phyloP scores from a whole-genome alignment of 1,140 invertebrate genomes.

The Steinernema khuongi region DNA sequence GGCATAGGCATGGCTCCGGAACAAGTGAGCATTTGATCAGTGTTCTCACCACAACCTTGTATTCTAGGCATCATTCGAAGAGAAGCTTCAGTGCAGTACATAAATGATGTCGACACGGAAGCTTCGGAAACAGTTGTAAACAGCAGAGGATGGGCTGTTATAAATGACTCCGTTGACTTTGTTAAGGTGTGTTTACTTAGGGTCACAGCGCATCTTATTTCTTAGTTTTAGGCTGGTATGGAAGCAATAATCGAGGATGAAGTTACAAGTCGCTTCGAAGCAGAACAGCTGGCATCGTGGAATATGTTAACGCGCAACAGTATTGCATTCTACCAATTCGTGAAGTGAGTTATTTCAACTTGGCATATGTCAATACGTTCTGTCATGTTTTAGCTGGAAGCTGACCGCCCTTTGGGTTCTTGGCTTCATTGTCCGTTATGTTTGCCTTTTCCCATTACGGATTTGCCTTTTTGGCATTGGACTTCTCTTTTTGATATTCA shows the following conservation, averaged over 20 bases:
- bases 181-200: slow-evolving; percentile 17
- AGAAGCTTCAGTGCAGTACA: slow-evolving; percentile 28
- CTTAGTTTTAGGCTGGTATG: slow-evolving; percentile 43
- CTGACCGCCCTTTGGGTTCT: slow-evolving; percentile 32
- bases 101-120: slow-evolving; percentile 22
- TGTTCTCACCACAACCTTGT: background rate
- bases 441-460: slow-evolving; percentile 29
- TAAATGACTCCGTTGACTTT: slow-evolving; percentile 29
- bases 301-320: slow-evolving; percentile 56
- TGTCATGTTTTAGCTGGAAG: slow-evolving; percentile 35
- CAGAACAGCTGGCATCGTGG: slow-evolving; percentile 55
- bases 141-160: slow-evolving; percentile 37
- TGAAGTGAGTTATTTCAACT: slow-evolving; percentile 24
- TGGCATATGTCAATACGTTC: slow-evolving; percentile 11
- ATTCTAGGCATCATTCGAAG: slow-evolving; percentile 31
- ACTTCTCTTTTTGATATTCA: slow-evolving; percentile 37
- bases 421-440: slow-evolving; percentile 38
- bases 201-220: background rate
- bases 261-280: slow-evolving; percentile 56
- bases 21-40: slow-evolving; percentile 27
- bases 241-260: slow-evolving; percentile 59
- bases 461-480: slow-evolving; percentile 36
- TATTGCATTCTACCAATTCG: slow-evolving; percentile 36
- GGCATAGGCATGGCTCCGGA: slow-evolving; percentile 31
- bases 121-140: slow-evolving; percentile 25